Conservation (phyloP, 2,113 vertebrate species). For the Pelecanus crispus region DNA sequence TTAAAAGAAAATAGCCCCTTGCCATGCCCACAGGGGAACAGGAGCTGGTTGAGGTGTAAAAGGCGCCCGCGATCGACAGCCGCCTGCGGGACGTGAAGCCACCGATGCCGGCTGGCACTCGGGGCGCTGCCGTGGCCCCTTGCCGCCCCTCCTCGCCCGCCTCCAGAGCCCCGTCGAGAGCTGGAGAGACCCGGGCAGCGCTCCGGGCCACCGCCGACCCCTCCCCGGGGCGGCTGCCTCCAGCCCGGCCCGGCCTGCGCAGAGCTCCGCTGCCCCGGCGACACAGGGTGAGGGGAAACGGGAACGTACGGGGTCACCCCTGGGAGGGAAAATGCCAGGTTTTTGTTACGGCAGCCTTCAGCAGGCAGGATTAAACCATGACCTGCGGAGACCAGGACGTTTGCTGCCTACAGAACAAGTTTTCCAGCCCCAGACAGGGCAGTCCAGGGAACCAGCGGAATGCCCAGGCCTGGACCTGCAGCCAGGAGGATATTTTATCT, state of each 20-base stretch:
- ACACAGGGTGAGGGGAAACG: background rate
- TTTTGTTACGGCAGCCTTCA: background rate
- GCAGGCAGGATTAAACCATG: background rate
- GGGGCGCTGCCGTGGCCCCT: no score
- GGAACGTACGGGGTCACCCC: background rate
- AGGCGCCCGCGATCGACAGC: background rate
- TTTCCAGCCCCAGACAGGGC: background rate
- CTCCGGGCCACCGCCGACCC: no score
- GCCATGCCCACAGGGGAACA: background rate
- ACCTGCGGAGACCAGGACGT: background rate
- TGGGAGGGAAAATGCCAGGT: background rate
- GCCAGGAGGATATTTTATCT: background rate
- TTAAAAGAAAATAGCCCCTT: background rate
- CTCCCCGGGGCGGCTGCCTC: background rate
- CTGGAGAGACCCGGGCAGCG: background rate
- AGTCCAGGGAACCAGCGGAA: background rate
- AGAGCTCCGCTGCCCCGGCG: background rate
- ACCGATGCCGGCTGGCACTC: background rate
- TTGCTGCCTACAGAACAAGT: background rate
- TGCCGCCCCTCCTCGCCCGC: no score
- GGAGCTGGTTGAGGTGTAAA: background rate
- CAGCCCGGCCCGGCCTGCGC: background rate
- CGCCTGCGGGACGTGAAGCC: background rate
- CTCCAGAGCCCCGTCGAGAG: background rate
- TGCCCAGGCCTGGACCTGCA: background rate